Evolutionary conservation across 2,113 vertebrate genomes (phyloP), one percentile per base, ranked within the genome.

Genomic region (Erpornis zantholeuca): DNA sequence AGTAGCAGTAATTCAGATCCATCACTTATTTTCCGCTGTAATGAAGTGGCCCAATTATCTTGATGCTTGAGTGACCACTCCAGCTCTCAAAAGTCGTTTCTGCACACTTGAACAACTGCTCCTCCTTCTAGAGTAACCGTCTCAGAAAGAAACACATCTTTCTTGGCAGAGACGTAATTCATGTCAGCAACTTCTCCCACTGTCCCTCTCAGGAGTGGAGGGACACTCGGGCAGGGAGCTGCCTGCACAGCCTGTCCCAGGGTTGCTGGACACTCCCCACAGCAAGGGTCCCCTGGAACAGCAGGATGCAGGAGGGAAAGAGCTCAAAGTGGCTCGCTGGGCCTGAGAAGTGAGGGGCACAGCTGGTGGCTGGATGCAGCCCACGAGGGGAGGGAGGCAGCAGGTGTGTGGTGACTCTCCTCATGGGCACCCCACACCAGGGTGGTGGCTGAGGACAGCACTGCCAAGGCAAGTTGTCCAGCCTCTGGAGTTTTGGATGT

Each of bases 401-500:
- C 38, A n/a, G n/a, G n/a, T 0, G 0, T 53, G 22, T 18, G 60
- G 22, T 28, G 40, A 23, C 23, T 9, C 6, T 2, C 44, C 72
- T 11, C 22, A 40, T 0, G 0, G 42, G 36, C 42, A 56, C 36
- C 15, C 22, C 7, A 0, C 5, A 54, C 40, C 38, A 33, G 10
- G 24, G 15, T 4, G 2, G 11, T 22, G 28, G 49, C 44, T 36
- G 66, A 50, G 42, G 24, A 35, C 0, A 1, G 47, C 56, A 6
- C 66, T 71, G 38, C 23, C 11, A 0, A 12, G 53, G 77, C 29
- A 56, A 25, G 10, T 8, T 24, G n/a, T 35, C 54, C n/a, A n/a
- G n/a, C n/a, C 45, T 28, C 72, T 73, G 45, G 54, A 12, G 16
- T 49, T 22, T 20, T 4, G 38, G 28, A 18, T 40, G 60, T 52